Percentiles rank a stretch among this genome's conserved stretches.
Conservation (phyloP, 2,888 invertebrate species). For the Litoditis marina region DNA sequence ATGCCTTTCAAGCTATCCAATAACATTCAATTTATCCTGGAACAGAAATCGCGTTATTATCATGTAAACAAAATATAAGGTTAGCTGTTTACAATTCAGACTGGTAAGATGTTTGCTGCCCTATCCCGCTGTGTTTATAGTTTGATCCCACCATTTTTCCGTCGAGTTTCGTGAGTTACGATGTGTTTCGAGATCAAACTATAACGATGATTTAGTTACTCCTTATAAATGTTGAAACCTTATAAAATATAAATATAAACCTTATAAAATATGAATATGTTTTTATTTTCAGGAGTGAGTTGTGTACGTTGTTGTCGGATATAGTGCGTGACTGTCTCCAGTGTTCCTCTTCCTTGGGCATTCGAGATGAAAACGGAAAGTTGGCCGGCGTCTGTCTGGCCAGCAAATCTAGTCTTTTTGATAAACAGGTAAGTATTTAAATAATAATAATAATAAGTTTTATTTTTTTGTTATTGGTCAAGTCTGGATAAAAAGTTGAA, state of each 20-base stretch:
- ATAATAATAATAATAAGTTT: too few species aligned
- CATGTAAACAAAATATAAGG: too few species aligned
- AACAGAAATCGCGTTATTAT: too few species aligned
- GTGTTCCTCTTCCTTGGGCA: slow-evolving; percentile 27
- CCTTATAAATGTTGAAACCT: background rate
- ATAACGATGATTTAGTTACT: too few species aligned
- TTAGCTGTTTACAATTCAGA: background rate
- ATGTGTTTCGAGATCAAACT: too few species aligned
- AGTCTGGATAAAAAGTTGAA: background rate
- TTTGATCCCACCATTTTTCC: too few species aligned
- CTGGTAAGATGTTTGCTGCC: background rate
- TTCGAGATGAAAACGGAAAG: slow-evolving; percentile 18
- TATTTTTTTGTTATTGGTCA: too few species aligned
- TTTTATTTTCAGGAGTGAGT: slow-evolving; percentile 20
- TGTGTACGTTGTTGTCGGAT: slow-evolving; percentile 30
- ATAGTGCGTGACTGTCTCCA: slow-evolving; percentile 33
- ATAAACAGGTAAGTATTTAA: slow-evolving; percentile 29
- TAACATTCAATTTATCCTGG: too few species aligned
- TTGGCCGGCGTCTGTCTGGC: slow-evolving; percentile 39
- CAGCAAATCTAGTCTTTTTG: slow-evolving; percentile 30
- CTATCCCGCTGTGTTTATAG: too few species aligned
- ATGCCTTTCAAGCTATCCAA: too few species aligned
- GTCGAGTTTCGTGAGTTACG: too few species aligned
- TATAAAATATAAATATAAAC: background rate
- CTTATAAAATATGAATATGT: background rate